Evolutionary conservation across 2,888 invertebrate species (phyloP), one percentile per base, ranked within the genome.

Genomic region (Hyposoter didymator): DNA sequence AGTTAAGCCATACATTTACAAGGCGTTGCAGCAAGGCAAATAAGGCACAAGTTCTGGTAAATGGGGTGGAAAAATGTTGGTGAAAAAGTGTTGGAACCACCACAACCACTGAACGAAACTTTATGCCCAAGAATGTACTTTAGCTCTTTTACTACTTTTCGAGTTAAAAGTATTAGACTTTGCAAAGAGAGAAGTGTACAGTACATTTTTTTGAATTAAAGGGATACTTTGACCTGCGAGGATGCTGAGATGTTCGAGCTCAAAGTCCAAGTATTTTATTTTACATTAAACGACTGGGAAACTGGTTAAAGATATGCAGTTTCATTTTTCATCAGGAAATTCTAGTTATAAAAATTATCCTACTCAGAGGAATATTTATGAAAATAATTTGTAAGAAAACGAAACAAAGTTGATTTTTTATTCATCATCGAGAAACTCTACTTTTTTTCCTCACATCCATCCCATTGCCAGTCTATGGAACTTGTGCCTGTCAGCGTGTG

Each of bases 111-210:
- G 66, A 39, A 66, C 66, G 39, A n/a, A 39, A 39, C 32, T 35
- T 39, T 66, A 66, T 39, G 19, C 3, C n/a, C 10, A 39, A 39
- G 66, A 66, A 66, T 66, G 35, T 8, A 66, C 39, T 35, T 66
- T 66, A 66, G n/a, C 39, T 39, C 39, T 66, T 39, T 66, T 66
- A 66, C 39, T 66, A 66, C 66, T 66, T 66, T 66, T 19, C 35
- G 35, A 66, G 66, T 19, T 66, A 10, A 66, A 66, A 66, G 66
- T 66, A 39, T 66, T 66, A 66, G 35, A 66, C n/a, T 39, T 35
- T 66, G 1, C 66, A 19, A 59, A 28, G 39, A 39, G n/a, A 66
- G 39, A 17, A n/a, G n/a, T n/a, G 28, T 64, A 64, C 64, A 35
- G 35, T 7, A 35, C 7, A 64, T 17, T 39, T 66, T 66, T 35